Percentiles rank a stretch among this genome's conserved stretches.
Conservation (phyloP, 2,113 vertebrate genomes). For the human region GRCh38 chr7:16061001-16061500, state of each 20-base stretch:
- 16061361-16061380: neutral
- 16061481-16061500: neutral
- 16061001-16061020: slow-evolving; percentile 10
- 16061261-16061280: neutral
- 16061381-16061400: neutral
- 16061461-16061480: neutral
- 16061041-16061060: neutral
- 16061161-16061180: neutral
- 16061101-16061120: neutral
- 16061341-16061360: neutral
- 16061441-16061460: neutral
- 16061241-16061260: too few relatives aligned
- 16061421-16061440: neutral
- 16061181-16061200: too few relatives aligned
- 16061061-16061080: neutral
- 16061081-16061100: neutral
- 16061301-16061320: neutral
- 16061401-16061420: neutral
- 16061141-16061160: neutral
- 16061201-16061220: too few relatives aligned
- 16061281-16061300: neutral
- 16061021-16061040: neutral
- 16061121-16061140: neutral
- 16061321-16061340: neutral
- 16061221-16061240: neutral